These are phyloP conservation scores for Drosophila jambulina DNA, from an alignment of 1,140 invertebrate species.

Conservation along the genomic window DNA sequence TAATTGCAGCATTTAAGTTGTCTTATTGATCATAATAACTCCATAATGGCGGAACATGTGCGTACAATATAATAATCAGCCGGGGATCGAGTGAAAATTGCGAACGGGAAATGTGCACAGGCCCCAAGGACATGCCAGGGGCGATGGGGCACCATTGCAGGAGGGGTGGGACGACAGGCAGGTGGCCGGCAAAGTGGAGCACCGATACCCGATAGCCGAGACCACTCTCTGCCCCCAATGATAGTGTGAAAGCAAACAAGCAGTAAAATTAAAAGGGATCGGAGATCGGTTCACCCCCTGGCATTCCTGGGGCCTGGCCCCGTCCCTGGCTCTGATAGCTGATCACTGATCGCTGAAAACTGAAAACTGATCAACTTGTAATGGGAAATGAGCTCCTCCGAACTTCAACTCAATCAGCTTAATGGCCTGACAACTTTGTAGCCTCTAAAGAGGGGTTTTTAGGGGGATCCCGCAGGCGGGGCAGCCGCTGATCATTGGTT, in stretches of 20 bases:
- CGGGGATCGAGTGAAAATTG: constrained; percentile 78
- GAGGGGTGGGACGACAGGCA: neutral
- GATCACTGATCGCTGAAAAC: constrained; percentile 2
- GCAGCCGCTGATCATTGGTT: constrained; percentile 33
- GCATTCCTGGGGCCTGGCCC: constrained; percentile 3
- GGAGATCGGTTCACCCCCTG: constrained; percentile 38
- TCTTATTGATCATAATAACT: constrained; percentile 85
- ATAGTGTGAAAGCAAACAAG: constrained; percentile 83
- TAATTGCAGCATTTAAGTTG: constrained; percentile 85
- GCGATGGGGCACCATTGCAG: neutral
- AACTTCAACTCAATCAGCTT: constrained; percentile 81
- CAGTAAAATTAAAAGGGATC: constrained; percentile 75
- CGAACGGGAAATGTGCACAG: constrained; percentile 67
- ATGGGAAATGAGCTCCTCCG: constrained; percentile 77
- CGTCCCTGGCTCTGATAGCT: constrained; percentile 1
- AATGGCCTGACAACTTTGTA: constrained; percentile 78
- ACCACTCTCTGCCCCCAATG: constrained; percentile 48
- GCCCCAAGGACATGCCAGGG: constrained; percentile 19
- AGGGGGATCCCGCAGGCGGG: neutral
- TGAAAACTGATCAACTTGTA: constrained; percentile 78
- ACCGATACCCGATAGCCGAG: constrained; percentile 14
- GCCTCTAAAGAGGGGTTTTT: constrained; percentile 30
- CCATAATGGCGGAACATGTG: constrained; percentile 85
- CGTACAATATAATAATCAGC: constrained; percentile 83
- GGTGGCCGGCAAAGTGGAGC: constrained; percentile 64